phyloP scores from a whole-genome alignment of 2,113 vertebrate genomes.

The Chaenogobius annularis region DNA sequence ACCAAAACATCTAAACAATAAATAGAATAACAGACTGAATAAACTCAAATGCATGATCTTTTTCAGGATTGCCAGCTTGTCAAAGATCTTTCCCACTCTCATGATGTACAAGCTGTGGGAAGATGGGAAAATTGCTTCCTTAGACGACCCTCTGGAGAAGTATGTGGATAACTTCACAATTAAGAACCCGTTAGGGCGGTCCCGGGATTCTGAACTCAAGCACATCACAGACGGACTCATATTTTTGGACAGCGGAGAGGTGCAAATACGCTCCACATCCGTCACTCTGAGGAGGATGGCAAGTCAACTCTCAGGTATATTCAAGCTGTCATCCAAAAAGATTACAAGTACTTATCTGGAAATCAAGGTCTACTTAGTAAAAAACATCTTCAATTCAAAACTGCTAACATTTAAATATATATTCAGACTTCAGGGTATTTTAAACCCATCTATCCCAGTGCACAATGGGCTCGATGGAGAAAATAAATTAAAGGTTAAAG shows the following conservation, averaged over 20 bases:
- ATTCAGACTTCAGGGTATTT: too few species aligned
- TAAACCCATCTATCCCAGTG: too few species aligned
- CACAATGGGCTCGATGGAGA: too few species aligned
- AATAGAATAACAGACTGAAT: too few species aligned
- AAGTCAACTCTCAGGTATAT: slow-evolving; percentile 84
- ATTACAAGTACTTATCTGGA: too few species aligned
- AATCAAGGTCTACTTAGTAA: too few species aligned
- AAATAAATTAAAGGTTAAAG: too few species aligned
- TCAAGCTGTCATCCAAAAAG: not conserved
- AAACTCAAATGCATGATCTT: not conserved
- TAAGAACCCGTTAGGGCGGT: slow-evolving; percentile 86
- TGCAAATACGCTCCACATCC: slow-evolving; percentile 74
- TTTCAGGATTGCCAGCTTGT: slow-evolving; percentile 88
- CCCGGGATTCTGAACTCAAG: slow-evolving; percentile 74
- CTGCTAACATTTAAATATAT: too few species aligned
- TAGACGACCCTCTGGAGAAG: slow-evolving; percentile 90
- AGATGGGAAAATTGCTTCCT: slow-evolving; percentile 84
- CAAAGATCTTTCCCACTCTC: slow-evolving; percentile 91
- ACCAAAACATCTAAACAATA: too few species aligned
- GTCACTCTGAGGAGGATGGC: slow-evolving; percentile 93
- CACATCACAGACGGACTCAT: slow-evolving; percentile 77
- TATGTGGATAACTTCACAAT: slow-evolving; percentile 86
- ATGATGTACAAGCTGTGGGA: slow-evolving; percentile 95
- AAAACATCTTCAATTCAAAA: too few species aligned
- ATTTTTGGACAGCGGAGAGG: slow-evolving; percentile 81